A percentile compares a stretch with the other conserved stretches of the same genome.
These are phyloP conservation scores for Drosophila mulleri DNA, from an alignment of 2,888 invertebrate genomes.

Conservation along the genomic window DNA sequence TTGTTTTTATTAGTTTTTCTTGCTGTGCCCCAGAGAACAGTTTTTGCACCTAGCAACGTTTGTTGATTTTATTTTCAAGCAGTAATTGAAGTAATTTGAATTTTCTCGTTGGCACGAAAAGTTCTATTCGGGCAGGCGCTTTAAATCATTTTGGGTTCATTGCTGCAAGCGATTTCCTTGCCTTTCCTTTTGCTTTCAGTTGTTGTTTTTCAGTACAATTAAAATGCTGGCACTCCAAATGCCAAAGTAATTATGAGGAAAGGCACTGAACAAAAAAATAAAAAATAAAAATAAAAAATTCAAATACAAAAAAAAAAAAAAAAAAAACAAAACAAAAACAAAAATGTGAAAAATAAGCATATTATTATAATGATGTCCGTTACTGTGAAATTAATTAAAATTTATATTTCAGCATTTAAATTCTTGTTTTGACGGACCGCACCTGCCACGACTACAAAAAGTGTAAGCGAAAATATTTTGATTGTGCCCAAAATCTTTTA, in stretches of 20 bases:
- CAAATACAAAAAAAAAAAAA: constrained; percentile 7
- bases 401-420: constrained; percentile 41
- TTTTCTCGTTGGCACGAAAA: constrained; percentile 32
- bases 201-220: constrained; percentile 44
- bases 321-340: constrained; percentile 13
- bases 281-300: neutral
- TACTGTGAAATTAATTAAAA: constrained; percentile 69
- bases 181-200: constrained; percentile 33
- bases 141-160: constrained; percentile 54
- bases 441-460: constrained; percentile 30
- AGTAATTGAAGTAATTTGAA: constrained; percentile 53
- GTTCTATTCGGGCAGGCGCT: constrained; percentile 21
- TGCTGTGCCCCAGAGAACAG: neutral
- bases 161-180: constrained; percentile 41
- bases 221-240: constrained; percentile 51
- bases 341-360: constrained; percentile 42
- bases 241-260: constrained; percentile 60
- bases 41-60: constrained; percentile 38
- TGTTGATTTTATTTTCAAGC: constrained; percentile 46
- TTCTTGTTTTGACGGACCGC: constrained; percentile 19
- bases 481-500: constrained; percentile 7
- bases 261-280: constrained; percentile 13
- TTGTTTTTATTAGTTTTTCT: constrained; percentile 5
- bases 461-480: constrained; percentile 4
- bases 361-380: constrained; percentile 66